Percentiles rank a stretch among this genome's conserved stretches.
phyloP scores from a whole-genome alignment of 2,888 invertebrate genomes.

The Nasonia oneida region DNA sequence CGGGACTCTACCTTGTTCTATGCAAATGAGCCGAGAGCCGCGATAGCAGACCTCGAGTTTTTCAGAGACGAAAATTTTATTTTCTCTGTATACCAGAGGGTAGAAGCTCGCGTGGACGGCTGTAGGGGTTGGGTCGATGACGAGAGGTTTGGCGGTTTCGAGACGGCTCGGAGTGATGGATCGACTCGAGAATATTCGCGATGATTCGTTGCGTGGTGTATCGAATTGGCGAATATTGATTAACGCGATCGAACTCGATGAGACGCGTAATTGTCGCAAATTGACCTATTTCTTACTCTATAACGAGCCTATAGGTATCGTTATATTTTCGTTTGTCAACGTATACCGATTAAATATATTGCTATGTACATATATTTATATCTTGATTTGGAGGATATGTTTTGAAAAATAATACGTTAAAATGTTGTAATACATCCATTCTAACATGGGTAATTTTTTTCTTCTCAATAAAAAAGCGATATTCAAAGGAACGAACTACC shows the following conservation, averaged over 20 bases:
- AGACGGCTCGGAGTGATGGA: neutral
- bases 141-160: neutral
- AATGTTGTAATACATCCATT: neutral
- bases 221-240: neutral
- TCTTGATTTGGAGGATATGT: constrained; percentile 22
- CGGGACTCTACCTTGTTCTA: neutral
- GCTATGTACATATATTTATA: constrained; percentile 30
- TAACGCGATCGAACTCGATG: neutral
- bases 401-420: neutral
- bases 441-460: too few relatives aligned
- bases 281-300: constrained; percentile 17
- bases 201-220: neutral
- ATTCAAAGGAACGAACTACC: too few relatives aligned
- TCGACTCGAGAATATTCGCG: neutral
- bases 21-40: neutral
- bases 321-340: neutral
- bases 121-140: neutral
- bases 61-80: neutral
- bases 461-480: too few relatives aligned
- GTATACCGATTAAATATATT: neutral
- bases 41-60: neutral
- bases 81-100: neutral
- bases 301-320: neutral
- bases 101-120: neutral
- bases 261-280: neutral